phyloP scores from a whole-genome alignment of 2,113 vertebrate genomes.

The Furnarius figulus region DNA sequence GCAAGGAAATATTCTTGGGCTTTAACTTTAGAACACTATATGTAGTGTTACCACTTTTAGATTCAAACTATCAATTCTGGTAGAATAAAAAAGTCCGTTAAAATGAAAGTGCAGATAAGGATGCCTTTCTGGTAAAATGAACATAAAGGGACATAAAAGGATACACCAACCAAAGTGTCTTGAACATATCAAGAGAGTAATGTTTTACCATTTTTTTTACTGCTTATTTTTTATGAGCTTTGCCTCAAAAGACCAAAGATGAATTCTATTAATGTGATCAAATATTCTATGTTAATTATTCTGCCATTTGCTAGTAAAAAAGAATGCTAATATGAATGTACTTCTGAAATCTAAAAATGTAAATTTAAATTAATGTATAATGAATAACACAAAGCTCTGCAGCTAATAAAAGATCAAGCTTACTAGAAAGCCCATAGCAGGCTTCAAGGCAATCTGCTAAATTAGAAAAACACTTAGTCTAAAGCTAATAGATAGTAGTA shows the following conservation, averaged over 20 bases:
- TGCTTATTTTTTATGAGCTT: neutral
- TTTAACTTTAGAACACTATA: neutral
- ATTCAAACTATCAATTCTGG: neutral
- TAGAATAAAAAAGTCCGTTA: neutral
- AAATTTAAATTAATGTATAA: constrained; percentile 29
- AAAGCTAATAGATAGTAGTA: constrained; percentile 12
- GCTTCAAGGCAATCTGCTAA: constrained; percentile 28
- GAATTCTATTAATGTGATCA: constrained; percentile 56
- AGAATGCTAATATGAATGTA: constrained; percentile 41
- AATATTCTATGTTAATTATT: constrained; percentile 56
- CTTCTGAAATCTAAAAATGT: constrained; percentile 49
- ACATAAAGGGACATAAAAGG: constrained; percentile 6
- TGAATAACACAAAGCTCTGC: neutral
- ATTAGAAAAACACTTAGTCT: neutral
- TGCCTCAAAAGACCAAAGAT: constrained; percentile 41
- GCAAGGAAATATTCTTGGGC: neutral
- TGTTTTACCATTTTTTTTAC: neutral
- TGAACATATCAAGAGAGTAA: neutral
- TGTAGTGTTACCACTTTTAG: neutral
- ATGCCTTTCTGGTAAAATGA: constrained; percentile 31
- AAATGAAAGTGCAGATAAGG: neutral
- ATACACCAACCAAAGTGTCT: neutral
- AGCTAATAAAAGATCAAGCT: constrained; percentile 58
- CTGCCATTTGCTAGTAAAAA: constrained; percentile 34
- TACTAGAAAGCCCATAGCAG: constrained; percentile 10